These are phyloP conservation scores for Capra hircus DNA, from an alignment of 2,113 vertebrate species.

Conservation along the genomic window DNA sequence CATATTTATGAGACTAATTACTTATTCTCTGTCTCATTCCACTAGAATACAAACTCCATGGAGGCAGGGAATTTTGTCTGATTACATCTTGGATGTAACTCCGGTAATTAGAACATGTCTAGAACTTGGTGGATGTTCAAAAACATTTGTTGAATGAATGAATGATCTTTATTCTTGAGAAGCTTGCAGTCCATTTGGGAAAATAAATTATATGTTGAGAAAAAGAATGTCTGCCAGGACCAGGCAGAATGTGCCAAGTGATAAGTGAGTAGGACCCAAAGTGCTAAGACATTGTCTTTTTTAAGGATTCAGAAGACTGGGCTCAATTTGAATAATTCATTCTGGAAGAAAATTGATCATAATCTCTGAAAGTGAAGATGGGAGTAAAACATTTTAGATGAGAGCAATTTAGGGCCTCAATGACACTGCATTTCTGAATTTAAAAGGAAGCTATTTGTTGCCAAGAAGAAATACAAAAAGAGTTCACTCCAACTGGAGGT, in stretches of 20 bases:
- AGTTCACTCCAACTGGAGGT: constrained; percentile 16
- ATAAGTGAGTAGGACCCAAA: constrained; percentile 48
- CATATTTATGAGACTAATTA: background rate
- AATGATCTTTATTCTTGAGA: constrained; percentile 32
- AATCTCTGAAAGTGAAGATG: constrained; percentile 52
- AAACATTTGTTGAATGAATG: constrained; percentile 33
- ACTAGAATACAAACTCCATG: background rate
- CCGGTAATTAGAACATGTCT: background rate
- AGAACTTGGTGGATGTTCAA: background rate
- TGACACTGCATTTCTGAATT: constrained; percentile 50
- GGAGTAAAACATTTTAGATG: constrained; percentile 62
- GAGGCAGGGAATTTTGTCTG: background rate
- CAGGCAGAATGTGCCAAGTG: constrained; percentile 39
- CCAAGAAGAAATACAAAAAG: background rate
- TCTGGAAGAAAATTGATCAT: constrained; percentile 57
- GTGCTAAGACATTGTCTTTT: constrained; percentile 55
- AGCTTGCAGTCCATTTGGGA: background rate
- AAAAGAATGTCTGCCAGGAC: constrained; percentile 22
- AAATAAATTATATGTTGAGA: constrained; percentile 54
- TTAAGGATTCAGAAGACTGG: constrained; percentile 44
- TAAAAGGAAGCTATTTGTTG: constrained; percentile 54
- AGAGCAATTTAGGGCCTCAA: constrained; percentile 56
- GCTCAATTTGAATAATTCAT: constrained; percentile 67
- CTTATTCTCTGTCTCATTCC: background rate
- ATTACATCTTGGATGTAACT: background rate